Evolutionary conservation across 2,888 invertebrate species (phyloP), one percentile per base, ranked within the genome.

Genomic region (Nomada lathburiana): DNA sequence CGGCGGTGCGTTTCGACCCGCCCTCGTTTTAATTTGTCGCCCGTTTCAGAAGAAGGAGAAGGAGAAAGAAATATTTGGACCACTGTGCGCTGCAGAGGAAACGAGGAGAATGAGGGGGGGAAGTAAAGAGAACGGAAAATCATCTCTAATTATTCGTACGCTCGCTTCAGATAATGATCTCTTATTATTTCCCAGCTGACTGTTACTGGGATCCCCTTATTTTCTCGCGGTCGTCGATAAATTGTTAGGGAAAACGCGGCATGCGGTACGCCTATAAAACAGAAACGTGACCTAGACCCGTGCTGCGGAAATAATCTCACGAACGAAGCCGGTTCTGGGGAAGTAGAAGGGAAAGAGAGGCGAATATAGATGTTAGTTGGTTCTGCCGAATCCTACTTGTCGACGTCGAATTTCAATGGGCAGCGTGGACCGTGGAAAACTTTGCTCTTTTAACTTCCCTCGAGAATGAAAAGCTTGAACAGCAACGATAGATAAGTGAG

Each of bases 331-430:
- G 36, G 52, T 44, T 26, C 29, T 20, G 20, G 20, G 18, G 53
- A 70, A 80, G 73, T 74, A 82, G 82, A 82, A 72, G 53, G 44
- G 29, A 16, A 60, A 47, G 44, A 29, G 42, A 42, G 29, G 23
- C 42, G 55, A n/a, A 53, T 13, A 81, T 73, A 64, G 53, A 64
- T 42, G 70, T 68, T 13, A 53, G 59, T 3, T 2, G 11, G 20
- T 18, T 29, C 80, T 75, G 62, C 67, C 68, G 75, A 72, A 67
- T 69, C 69, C 29, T 52, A 50, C 42, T 36, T 10, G 60, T 26
- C 13, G 67, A 79, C 71, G 67, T 72, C 70, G 84, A 82, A 84
- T 88, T 82, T 81, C 82, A 79, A 86, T 79, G 62, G 47, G n/a
- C 52, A 23, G n/a, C 42, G 42, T 20, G 20, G 62, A 11, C 23